Conservation (phyloP, 2,113 vertebrate genomes). For the Chaetorhynchus papuensis region DNA sequence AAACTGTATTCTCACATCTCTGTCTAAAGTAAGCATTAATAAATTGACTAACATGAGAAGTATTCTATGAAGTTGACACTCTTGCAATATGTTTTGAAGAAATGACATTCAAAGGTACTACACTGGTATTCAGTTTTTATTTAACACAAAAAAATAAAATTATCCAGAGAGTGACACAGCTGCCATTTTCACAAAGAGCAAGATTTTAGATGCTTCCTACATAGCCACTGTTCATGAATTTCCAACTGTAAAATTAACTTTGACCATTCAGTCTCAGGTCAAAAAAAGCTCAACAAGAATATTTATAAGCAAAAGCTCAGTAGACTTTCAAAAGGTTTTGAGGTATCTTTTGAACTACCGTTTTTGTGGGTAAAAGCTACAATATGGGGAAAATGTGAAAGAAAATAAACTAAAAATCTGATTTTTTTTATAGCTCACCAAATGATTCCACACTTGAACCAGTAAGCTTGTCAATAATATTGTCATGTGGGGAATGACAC, state of each 20-base stretch:
- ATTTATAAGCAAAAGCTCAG: background rate
- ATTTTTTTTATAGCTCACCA: background rate
- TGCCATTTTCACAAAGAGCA: background rate
- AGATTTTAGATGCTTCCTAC: background rate
- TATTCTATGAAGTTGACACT: background rate
- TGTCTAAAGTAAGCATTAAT: background rate
- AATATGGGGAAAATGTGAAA: background rate
- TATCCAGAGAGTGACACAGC: background rate
- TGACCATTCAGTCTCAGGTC: background rate
- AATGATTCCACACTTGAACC: background rate
- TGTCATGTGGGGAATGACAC: background rate
- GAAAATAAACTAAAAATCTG: background rate
- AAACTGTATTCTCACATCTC: background rate
- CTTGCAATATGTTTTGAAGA: background rate
- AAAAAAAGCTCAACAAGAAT: background rate
- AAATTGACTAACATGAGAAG: background rate
- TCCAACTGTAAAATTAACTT: background rate
- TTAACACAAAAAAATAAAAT: background rate
- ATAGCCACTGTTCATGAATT: background rate
- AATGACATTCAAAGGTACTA: background rate
- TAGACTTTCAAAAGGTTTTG: background rate
- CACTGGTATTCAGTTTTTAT: background rate
- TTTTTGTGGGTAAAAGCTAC: background rate
- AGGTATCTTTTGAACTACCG: background rate
- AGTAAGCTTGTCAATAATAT: background rate